A percentile compares a stretch with the other conserved stretches of the same genome.
Conservation (phyloP, 2,888 invertebrate genomes). For the Aelia acuminata region DNA sequence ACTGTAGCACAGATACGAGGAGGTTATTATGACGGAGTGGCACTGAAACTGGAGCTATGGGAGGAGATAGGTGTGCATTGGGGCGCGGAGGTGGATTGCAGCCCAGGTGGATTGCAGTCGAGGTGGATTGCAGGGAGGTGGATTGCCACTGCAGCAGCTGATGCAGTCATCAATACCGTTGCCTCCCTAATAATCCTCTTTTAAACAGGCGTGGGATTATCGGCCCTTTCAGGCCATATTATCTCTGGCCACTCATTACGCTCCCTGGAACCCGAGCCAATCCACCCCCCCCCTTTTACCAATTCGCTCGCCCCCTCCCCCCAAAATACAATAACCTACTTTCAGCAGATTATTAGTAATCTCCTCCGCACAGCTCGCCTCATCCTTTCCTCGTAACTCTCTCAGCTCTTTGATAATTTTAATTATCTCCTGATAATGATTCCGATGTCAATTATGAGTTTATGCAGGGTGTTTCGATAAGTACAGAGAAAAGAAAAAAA, state of each 20-base stretch:
- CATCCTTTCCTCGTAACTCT: neutral
- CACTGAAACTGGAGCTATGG: constrained; percentile 50
- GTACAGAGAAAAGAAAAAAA: too few species aligned
- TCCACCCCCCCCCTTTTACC: neutral
- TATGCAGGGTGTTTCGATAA: too few species aligned
- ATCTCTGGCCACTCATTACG: constrained; percentile 37
- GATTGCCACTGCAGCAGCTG: constrained; percentile 53
- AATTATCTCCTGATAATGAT: neutral
- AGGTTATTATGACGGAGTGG: constrained; percentile 56
- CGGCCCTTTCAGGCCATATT: constrained; percentile 37
- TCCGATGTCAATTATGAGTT: neutral
- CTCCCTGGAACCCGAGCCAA: constrained; percentile 1
- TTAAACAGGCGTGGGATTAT: constrained; percentile 33
- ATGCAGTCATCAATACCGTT: constrained; percentile 52
- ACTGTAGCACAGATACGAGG: constrained; percentile 49
- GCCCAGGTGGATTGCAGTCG: constrained; percentile 36
- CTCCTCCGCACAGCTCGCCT: constrained; percentile 9
- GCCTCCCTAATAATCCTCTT: constrained; percentile 53
- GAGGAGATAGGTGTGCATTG: neutral
- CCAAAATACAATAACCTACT: constrained; percentile 24
- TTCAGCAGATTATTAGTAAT: constrained; percentile 44
- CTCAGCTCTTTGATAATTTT: neutral
- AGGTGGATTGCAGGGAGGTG: constrained; percentile 22
- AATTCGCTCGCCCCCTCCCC: neutral
- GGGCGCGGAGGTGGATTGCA: constrained; percentile 32